These are phyloP conservation scores for Atherinomorus stipes DNA, from an alignment of 2,113 vertebrate genomes.

Conservation along the genomic window DNA sequence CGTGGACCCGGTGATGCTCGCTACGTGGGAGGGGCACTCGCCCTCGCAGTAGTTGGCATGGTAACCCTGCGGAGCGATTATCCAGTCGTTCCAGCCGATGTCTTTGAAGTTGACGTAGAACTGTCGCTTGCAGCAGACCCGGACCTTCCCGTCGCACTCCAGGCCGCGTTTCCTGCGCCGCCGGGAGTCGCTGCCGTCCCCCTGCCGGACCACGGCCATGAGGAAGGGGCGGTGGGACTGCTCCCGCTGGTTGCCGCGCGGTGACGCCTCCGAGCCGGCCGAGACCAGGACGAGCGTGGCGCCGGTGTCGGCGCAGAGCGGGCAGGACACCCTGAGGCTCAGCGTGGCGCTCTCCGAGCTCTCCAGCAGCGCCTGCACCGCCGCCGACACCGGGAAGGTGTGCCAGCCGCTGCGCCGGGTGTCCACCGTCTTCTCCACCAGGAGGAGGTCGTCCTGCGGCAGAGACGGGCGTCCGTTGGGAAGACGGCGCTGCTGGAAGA, in stretches of 20 bases:
- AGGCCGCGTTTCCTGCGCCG: constrained; percentile 90
- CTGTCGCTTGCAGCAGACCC: constrained; percentile 96
- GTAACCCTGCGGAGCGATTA: constrained; percentile 95
- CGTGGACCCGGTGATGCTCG: constrained; percentile 91
- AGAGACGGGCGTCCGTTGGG: constrained; percentile 26
- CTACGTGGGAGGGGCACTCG: constrained; percentile 94
- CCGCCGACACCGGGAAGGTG: constrained; percentile 89
- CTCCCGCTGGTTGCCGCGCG: constrained; percentile 88
- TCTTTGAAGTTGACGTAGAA: constrained; percentile 98
- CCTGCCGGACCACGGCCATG: constrained; percentile 91
- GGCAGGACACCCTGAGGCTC: constrained; percentile 89
- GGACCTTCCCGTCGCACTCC: constrained; percentile 96
- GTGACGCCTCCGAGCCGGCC: constrained; percentile 1
- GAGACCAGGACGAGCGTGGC: constrained; percentile 86
- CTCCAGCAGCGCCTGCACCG: constrained; percentile 87
- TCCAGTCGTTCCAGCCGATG: constrained; percentile 99
- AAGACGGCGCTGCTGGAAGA: constrained; percentile 85
- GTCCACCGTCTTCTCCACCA: constrained; percentile 93
- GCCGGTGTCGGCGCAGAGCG: constrained; percentile 89
- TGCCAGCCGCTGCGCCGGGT: constrained; percentile 97
- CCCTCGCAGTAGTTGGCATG: constrained; percentile 99
- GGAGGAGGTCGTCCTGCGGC: constrained; percentile 77
- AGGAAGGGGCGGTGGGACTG: constrained; percentile 96
- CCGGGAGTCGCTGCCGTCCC: constrained; percentile 84
- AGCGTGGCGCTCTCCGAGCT: constrained; percentile 67